Conservation (phyloP, 2,113 vertebrate species). For the Sinosuthora webbiana region DNA sequence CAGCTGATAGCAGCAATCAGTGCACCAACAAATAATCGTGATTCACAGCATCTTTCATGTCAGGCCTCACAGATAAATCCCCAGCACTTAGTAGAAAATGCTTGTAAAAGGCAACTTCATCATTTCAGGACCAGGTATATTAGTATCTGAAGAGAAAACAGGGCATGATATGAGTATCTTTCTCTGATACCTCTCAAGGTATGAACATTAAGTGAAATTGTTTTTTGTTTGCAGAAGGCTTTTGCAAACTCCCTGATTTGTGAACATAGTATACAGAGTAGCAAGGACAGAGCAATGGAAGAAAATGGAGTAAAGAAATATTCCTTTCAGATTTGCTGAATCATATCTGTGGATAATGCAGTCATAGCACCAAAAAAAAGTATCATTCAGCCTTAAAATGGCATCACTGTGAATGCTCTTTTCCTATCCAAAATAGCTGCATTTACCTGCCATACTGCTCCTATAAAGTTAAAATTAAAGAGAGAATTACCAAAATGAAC, state of each 20-base stretch:
- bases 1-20: conserved; percentile 24
- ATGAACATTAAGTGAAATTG: not conserved
- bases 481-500: not conserved
- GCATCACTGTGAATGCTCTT: conserved; percentile 3
- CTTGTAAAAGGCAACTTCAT: conserved; percentile 37
- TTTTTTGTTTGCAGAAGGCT: conserved; percentile 51
- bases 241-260: conserved; percentile 52
- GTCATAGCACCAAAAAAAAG: conserved; percentile 26
- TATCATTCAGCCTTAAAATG: conserved; percentile 16
- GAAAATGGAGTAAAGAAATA: conserved; percentile 60
- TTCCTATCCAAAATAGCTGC: conserved; percentile 28
- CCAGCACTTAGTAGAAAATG: conserved; percentile 52
- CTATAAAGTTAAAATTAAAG: not conserved
- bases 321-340: conserved; percentile 70
- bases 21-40: not conserved
- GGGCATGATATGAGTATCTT: not conserved
- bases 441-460: conserved; percentile 8
- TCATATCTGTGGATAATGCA: conserved; percentile 64
- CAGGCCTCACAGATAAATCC: conserved; percentile 47
- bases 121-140: conserved; percentile 18
- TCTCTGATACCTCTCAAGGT: not conserved
- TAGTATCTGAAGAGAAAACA: conserved; percentile 15
- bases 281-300: conserved; percentile 49
- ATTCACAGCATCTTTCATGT: not conserved
- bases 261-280: conserved; percentile 21